phyloP scores from a whole-genome alignment of 2,797 vertebrate species.

The Propithecus perrieri region DNA sequence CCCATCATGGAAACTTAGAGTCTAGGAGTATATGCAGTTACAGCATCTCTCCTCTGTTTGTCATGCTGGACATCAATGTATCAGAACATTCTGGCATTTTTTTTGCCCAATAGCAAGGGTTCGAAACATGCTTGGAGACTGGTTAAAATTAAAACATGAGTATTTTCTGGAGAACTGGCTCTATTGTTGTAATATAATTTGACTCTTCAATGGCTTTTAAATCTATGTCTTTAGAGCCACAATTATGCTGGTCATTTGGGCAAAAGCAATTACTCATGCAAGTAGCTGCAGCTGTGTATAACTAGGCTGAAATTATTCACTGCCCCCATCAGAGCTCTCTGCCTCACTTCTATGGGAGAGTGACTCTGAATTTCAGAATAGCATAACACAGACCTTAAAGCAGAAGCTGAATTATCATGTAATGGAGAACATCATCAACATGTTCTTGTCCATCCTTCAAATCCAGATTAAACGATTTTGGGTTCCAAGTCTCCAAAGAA shows the following conservation, averaged over 20 bases:
- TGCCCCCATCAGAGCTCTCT: constrained; percentile 41
- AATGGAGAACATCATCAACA: not conserved
- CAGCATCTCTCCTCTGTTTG: not conserved
- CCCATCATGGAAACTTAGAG: not conserved
- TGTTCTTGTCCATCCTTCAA: not conserved
- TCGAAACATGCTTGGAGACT: constrained; percentile 54
- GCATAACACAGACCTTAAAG: not conserved
- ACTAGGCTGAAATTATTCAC: constrained; percentile 57
- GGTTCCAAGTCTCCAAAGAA: not conserved
- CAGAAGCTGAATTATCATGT: not conserved
- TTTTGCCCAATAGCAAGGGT: constrained; percentile 42
- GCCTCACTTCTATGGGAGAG: constrained; percentile 1
- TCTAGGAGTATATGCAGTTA: not conserved
- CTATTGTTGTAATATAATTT: constrained; percentile 74
- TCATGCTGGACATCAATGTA: not conserved
- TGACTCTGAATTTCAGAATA: constrained; percentile 40
- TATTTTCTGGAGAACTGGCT: constrained; percentile 66
- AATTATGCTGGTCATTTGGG: constrained; percentile 73
- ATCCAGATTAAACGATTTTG: not conserved
- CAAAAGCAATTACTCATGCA: constrained; percentile 73
- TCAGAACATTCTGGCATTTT: constrained; percentile 28
- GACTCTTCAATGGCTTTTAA: constrained; percentile 75
- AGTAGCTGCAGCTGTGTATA: constrained; percentile 73
- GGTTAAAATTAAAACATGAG: constrained; percentile 70
- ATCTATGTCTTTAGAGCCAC: constrained; percentile 73